Percentiles rank a stretch among this genome's conserved stretches.
Evolutionary conservation across 1,140 invertebrate genomes (phyloP).

Genomic region (Drosophila serrata): DNA sequence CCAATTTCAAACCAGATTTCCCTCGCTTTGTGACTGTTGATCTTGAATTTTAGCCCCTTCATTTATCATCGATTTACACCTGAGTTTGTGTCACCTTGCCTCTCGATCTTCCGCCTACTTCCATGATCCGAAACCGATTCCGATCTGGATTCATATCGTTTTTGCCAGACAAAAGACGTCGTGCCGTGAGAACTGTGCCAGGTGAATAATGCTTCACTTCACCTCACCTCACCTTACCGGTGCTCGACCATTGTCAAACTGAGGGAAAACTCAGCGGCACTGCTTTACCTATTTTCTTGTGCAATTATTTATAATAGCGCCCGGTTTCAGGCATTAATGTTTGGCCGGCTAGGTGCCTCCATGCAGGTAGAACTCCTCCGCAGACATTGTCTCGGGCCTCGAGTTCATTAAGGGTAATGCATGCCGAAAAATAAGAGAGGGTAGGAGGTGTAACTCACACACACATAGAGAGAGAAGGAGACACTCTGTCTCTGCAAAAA

Average conservation of each 20-base stretch:
- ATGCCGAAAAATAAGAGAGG: slow-evolving; percentile 65
- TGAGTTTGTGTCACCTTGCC: slow-evolving; percentile 7
- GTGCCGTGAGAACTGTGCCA: slow-evolving; percentile 79
- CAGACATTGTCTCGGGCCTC: slow-evolving; percentile 29
- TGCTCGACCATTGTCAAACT: slow-evolving; percentile 48
- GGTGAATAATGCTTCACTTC: slow-evolving; percentile 53
- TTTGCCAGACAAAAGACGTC: slow-evolving; percentile 39
- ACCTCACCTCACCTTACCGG: slow-evolving; percentile 24
- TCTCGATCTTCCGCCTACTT: slow-evolving; percentile 34
- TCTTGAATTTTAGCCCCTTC: slow-evolving; percentile 16
- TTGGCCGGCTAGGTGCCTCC: slow-evolving; percentile 8
- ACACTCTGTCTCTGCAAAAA: slow-evolving; percentile 66
- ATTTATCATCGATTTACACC: slow-evolving; percentile 46
- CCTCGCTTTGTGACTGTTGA: slow-evolving; percentile 12
- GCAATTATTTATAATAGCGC: slow-evolving; percentile 81
- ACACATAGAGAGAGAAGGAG: slow-evolving; percentile 18
- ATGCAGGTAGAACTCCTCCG: slow-evolving; percentile 59
- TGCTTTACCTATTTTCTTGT: slow-evolving; percentile 78
- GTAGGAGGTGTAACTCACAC: slow-evolving; percentile 6
- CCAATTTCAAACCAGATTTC: slow-evolving; percentile 7
- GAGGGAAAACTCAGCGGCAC: slow-evolving; percentile 52
- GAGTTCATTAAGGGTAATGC: slow-evolving; percentile 82
- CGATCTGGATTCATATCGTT: slow-evolving; percentile 21
- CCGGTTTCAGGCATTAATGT: slow-evolving; percentile 51
- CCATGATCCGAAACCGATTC: slow-evolving; percentile 12